Evolutionary conservation across 2,888 invertebrate species (phyloP).

Genomic region (Euspilapteryx auroguttella): DNA sequence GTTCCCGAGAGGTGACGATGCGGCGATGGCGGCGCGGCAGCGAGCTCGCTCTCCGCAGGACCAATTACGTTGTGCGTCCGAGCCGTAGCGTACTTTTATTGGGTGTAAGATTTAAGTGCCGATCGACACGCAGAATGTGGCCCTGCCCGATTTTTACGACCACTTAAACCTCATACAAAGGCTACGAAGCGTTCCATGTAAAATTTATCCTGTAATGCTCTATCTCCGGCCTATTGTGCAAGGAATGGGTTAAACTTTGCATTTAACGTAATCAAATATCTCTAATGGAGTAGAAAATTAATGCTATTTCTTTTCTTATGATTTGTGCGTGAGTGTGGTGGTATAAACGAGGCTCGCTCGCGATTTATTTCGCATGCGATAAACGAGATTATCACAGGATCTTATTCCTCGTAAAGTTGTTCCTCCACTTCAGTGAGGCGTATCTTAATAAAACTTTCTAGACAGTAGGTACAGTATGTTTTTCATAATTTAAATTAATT

Average conservation of each 20-base stretch:
- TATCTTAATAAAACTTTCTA: too few species aligned
- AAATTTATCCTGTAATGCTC: constrained; percentile 1
- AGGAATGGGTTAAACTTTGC: neutral
- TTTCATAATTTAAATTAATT: too few species aligned
- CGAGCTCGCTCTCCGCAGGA: constrained; percentile 35
- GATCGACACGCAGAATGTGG: constrained; percentile 41
- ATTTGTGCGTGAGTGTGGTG: too few species aligned
- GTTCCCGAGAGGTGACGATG: constrained; percentile 42
- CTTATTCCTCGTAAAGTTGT: too few species aligned
- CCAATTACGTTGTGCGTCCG: constrained; percentile 44
- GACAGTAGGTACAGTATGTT: too few species aligned
- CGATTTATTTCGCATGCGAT: too few species aligned
- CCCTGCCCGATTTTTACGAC: constrained; percentile 44
- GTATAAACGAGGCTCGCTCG: too few species aligned
- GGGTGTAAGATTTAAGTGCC: constrained; percentile 58
- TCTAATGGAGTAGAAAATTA: too few species aligned
- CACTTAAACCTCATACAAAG: constrained; percentile 31
- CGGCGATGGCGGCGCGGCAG: constrained; percentile 18
- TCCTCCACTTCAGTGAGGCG: too few species aligned
- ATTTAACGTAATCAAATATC: too few species aligned
- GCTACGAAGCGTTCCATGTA: constrained; percentile 8
- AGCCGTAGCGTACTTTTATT: constrained; percentile 49
- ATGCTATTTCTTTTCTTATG: too few species aligned
- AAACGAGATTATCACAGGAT: too few species aligned
- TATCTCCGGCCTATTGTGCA: neutral